Percentiles rank a stretch among this genome's conserved stretches.
These are phyloP conservation scores for Eulemur albifrons DNA, from an alignment of 2,797 vertebrate species.

Conservation along the genomic window DNA sequence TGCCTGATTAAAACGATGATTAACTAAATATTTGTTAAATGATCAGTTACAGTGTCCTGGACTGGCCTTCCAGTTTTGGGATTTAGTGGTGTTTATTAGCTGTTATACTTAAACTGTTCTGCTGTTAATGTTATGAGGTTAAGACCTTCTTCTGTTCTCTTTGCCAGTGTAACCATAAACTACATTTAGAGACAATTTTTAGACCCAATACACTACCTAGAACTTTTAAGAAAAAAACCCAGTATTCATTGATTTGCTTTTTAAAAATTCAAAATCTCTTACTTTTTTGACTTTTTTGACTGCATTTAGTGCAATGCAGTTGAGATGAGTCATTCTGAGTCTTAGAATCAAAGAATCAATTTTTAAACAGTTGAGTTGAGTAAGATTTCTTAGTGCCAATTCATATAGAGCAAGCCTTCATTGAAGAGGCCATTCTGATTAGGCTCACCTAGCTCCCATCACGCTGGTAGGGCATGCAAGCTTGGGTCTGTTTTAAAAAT, in stretches of 20 bases:
- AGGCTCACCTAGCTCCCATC: not conserved
- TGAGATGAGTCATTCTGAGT: not conserved
- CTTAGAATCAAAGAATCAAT: not conserved
- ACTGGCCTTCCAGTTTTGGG: not conserved
- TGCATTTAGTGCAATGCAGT: not conserved
- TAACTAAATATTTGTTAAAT: not conserved
- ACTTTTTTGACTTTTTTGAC: not conserved
- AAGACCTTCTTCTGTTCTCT: not conserved
- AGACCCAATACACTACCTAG: not conserved
- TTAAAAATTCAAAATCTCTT: not conserved
- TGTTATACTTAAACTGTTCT: not conserved
- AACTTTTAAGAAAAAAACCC: not conserved
- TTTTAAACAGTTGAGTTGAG: not conserved
- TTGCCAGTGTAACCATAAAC: not conserved
- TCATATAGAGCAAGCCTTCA: not conserved
- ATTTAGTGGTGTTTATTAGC: not conserved
- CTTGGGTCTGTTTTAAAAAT: not conserved
- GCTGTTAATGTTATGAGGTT: not conserved
- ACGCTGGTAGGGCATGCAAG: not conserved
- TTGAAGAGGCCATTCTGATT: not conserved
- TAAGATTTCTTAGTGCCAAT: not conserved
- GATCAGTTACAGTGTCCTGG: not conserved
- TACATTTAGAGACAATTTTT: not conserved
- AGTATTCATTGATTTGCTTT: not conserved
- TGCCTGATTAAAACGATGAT: not conserved